Evolutionary conservation across 2,113 vertebrate genomes (phyloP).

Genomic region (Rafetus swinhoei): DNA sequence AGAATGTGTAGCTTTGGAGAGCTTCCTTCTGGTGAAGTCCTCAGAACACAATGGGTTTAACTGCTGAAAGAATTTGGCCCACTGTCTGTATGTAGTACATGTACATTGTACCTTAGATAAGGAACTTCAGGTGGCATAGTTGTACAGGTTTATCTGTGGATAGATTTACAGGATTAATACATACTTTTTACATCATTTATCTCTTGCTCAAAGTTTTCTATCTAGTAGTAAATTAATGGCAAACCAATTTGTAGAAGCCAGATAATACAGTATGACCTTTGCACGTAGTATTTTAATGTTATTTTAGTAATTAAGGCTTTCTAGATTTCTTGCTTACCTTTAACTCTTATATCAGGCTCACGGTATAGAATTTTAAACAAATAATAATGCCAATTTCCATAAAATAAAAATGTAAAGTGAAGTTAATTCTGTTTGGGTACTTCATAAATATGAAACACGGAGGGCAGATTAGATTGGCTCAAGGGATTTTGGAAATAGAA

Average conservation of each 20-base stretch:
- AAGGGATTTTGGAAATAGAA: not conserved
- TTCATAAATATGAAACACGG: accelerated
- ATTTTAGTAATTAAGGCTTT: not conserved
- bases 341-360: accelerated
- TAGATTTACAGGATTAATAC: not conserved
- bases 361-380: not conserved
- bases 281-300: not conserved
- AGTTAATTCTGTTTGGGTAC: not conserved
- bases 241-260: not conserved
- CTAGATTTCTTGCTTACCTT: not conserved
- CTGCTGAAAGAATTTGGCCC: not conserved
- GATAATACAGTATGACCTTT: not conserved
- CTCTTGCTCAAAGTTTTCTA: accelerated
- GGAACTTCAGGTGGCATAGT: accelerated
- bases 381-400: not conserved
- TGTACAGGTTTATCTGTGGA: not conserved
- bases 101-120: not conserved
- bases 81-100: accelerated
- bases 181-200: not conserved
- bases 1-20: not conserved
- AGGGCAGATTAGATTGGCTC: not conserved
- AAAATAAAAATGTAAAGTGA: not conserved
- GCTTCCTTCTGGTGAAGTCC: not conserved
- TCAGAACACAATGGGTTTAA: accelerated
- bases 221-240: not conserved